Evolutionary conservation across 64 coral and sea anemone genomes (phyloP).

Genomic region (Montipora foliosa): DNA sequence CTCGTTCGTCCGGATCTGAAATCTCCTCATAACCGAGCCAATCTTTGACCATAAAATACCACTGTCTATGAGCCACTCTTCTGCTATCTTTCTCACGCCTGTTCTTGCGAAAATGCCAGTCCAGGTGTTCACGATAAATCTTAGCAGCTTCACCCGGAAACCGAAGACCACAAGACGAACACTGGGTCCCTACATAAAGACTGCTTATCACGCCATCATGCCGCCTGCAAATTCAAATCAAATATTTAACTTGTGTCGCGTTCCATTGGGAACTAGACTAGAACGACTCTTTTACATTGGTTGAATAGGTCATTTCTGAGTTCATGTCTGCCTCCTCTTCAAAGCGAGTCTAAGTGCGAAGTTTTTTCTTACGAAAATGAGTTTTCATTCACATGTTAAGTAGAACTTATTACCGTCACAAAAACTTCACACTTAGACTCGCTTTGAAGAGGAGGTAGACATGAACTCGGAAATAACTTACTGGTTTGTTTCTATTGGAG

Average conservation of each 20-base stretch:
- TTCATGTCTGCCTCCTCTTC: no score
- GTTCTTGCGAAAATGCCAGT: conserved; percentile 99
- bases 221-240: conserved; percentile 52
- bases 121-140: conserved; percentile 92
- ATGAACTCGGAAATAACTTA: no score
- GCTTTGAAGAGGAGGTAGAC: no score
- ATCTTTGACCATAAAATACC: conserved; percentile 91
- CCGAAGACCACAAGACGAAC: conserved; percentile 92
- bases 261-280: no score
- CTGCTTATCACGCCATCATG: conserved; percentile 68
- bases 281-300: no score
- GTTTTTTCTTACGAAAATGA: no score
- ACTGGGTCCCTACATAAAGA: conserved; percentile 92
- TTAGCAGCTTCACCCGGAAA: conserved; percentile 86
- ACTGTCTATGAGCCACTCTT: conserved; percentile 84
- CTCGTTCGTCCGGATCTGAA: conserved; percentile 90
- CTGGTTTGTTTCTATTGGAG: no score
- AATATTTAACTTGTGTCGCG: background rate
- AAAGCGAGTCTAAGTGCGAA: no score
- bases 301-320: no score
- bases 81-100: conserved; percentile 92
- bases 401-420: no score
- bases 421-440: no score
- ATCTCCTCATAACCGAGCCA: conserved; percentile 96
- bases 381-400: no score